phyloP scores from a whole-genome alignment of 92 coral and sea anemone species.

The Ricordea florida region DNA sequence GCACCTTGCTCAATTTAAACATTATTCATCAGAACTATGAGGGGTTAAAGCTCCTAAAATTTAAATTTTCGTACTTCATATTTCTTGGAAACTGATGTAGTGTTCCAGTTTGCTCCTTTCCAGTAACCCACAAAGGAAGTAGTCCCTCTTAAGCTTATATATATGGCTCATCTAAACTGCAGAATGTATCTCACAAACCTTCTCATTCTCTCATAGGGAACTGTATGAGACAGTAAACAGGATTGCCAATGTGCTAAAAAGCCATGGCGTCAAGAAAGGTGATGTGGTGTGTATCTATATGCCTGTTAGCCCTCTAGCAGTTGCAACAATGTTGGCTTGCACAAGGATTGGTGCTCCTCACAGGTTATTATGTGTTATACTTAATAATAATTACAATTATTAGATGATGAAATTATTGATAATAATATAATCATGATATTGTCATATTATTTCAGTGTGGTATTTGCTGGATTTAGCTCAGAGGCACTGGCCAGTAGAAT shows the following conservation, averaged over 20 bases:
- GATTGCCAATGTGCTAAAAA: conserved; percentile 86
- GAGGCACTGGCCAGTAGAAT: conserved; percentile 96
- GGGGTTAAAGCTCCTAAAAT: too few species aligned
- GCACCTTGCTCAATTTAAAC: too few species aligned
- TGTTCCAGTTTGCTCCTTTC: too few species aligned
- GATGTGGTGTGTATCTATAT: conserved; percentile 95
- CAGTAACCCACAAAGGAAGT: too few species aligned
- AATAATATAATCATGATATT: neutral
- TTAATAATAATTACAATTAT: neutral
- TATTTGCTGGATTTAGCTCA: conserved; percentile 99
- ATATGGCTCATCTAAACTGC: neutral
- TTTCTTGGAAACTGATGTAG: too few species aligned
- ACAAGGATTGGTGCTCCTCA: conserved; percentile 98
- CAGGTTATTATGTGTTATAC: conserved; percentile 52
- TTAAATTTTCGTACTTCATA: too few species aligned
- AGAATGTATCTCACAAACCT: too few species aligned
- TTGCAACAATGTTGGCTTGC: conserved; percentile 98
- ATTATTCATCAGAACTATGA: too few species aligned
- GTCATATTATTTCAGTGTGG: conserved; percentile 75
- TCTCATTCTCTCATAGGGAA: conserved; percentile 54
- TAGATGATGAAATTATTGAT: neutral
- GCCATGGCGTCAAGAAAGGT: conserved; percentile 93
- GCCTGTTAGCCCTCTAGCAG: conserved; percentile 97
- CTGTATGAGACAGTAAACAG: conserved; percentile 91
- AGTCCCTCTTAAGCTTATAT: neutral